A percentile compares a stretch with the other conserved stretches of the same genome.
Evolutionary conservation across 2,113 vertebrate genomes (phyloP).

Genomic region (western clawed frog (Xenopus tropicalis)): UCB_Xtro_10.0 CM004445.2:79826001-79826500

Average conservation of each 20-base stretch:
- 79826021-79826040: conserved; percentile 53
- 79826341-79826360: no score
- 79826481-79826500: no score
- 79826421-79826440: no score
- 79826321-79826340: no score
- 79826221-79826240: conserved; percentile 8
- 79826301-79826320: no score
- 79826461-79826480: no score
- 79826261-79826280: no score
- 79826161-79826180: conserved; percentile 16
- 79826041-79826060: conserved; percentile 50
- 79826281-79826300: no score
- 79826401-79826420: no score
- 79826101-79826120: conserved; percentile 48
- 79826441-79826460: no score
- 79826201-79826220: conserved; percentile 34
- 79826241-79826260: neutral
- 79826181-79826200: conserved; percentile 19
- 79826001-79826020: conserved; percentile 58
- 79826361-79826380: no score
- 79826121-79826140: conserved; percentile 44
- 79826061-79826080: conserved; percentile 58
- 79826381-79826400: no score
- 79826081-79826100: conserved; percentile 52
- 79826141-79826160: conserved; percentile 54